These are phyloP conservation scores for Temnothorax curvispinosus DNA, from an alignment of 1,140 invertebrate genomes.

Conservation along the genomic window DNA sequence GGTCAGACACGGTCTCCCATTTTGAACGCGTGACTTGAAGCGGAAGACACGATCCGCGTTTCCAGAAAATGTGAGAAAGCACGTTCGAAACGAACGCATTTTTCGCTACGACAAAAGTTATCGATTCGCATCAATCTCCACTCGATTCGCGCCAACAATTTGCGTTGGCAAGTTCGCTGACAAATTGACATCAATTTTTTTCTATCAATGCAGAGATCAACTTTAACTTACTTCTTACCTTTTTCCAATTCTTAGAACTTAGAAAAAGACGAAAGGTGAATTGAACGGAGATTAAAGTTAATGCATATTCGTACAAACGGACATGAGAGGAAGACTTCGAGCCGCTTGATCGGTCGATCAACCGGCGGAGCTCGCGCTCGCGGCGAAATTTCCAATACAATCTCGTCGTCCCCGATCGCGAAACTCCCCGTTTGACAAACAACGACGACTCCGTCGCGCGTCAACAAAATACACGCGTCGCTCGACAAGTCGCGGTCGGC, in stretches of 20 bases:
- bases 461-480: neutral
- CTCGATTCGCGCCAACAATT: neutral
- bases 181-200: too few relatives aligned
- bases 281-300: too few relatives aligned
- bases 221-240: too few relatives aligned
- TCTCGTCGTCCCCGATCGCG: neutral
- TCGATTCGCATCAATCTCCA: neutral
- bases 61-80: neutral
- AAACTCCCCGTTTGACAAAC: neutral
- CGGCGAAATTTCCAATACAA: neutral
- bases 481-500: neutral
- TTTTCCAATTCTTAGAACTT: too few relatives aligned
- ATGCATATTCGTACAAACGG: too few relatives aligned
- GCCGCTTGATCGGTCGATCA: neutral
- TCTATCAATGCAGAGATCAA: too few relatives aligned
- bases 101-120: neutral
- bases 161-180: too few relatives aligned
- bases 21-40: neutral
- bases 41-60: too few relatives aligned
- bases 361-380: neutral
- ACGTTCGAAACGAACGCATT: neutral
- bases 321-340: neutral
- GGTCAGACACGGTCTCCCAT: too few relatives aligned
- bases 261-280: too few relatives aligned
- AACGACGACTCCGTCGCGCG: neutral